Percentiles rank a stretch among this genome's conserved stretches.
Evolutionary conservation across 2,113 vertebrate genomes (phyloP).

Genomic region (Gadus chalcogrammus): DNA sequence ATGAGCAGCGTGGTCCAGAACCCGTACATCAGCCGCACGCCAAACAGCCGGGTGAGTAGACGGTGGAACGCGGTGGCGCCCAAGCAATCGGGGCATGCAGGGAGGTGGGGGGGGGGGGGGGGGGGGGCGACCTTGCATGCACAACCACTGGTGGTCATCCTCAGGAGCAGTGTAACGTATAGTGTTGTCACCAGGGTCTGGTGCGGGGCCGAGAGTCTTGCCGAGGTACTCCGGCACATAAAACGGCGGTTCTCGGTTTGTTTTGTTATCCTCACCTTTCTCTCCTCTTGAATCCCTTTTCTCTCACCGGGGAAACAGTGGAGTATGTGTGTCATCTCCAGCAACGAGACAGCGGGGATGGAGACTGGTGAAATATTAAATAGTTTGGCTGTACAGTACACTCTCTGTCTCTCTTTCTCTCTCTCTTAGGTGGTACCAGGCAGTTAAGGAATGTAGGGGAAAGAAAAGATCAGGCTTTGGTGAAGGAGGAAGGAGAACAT

Average conservation of each 20-base stretch:
- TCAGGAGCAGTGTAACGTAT: too few species aligned
- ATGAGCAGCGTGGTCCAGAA: slow-evolving; percentile 70
- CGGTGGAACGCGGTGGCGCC: neutral
- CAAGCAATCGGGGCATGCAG: neutral
- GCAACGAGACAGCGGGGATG: slow-evolving; percentile 9
- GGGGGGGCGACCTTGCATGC: slow-evolving; percentile 24
- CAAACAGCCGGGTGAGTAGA: slow-evolving; percentile 73
- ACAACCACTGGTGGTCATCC: slow-evolving; percentile 8
- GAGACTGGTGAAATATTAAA: slow-evolving; percentile 46
- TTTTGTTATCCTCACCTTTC: neutral
- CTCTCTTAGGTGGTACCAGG: neutral
- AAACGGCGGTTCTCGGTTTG: too few species aligned
- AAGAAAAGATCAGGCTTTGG: too few species aligned
- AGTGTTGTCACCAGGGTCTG: too few species aligned
- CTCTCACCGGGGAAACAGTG: neutral
- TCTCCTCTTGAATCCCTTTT: neutral
- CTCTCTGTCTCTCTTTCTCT: neutral
- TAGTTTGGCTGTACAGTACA: slow-evolving; percentile 3
- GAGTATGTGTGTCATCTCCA: neutral
- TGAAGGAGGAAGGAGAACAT: too few species aligned
- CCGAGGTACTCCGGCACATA: too few species aligned
- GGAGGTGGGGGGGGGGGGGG: neutral
- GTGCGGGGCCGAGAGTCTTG: too few species aligned
- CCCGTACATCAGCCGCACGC: slow-evolving; percentile 64
- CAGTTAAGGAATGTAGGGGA: too few species aligned